These are phyloP conservation scores for Crotalus tigris DNA, from an alignment of 2,113 vertebrate genomes.

Conservation along the genomic window DNA sequence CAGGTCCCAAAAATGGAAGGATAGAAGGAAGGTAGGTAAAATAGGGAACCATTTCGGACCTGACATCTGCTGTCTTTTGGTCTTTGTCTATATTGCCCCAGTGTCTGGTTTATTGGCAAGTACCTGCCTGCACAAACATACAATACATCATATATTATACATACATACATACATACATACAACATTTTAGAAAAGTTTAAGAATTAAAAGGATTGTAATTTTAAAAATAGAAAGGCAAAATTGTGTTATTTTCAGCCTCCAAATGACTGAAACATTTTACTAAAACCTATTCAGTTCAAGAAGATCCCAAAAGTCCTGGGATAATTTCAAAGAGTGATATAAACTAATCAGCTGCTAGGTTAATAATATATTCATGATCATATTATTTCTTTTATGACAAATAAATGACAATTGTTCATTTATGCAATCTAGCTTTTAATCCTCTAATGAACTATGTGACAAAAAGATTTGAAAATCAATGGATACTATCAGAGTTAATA, in stretches of 20 bases:
- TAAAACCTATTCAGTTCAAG: background rate
- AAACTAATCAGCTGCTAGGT: background rate
- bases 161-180: too few relatives aligned
- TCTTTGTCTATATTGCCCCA: too few relatives aligned
- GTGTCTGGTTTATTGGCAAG: too few relatives aligned
- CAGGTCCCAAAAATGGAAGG: too few relatives aligned
- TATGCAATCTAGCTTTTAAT: conserved; percentile 32
- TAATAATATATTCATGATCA: background rate
- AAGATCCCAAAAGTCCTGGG: background rate
- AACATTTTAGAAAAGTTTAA: background rate
- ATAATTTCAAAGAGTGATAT: background rate
- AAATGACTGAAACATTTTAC: background rate
- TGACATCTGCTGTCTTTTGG: too few relatives aligned
- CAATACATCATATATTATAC: too few relatives aligned
- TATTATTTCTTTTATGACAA: background rate
- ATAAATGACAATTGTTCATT: background rate
- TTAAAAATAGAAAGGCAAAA: background rate
- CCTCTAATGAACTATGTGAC: background rate
- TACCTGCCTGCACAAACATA: too few relatives aligned
- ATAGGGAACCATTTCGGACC: too few relatives aligned
- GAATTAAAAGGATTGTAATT: background rate
- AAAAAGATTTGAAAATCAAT: conserved; percentile 6
- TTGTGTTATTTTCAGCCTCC: background rate
- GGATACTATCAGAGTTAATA: conserved; percentile 35
- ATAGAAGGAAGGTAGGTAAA: too few relatives aligned